Percentiles rank a stretch among this genome's conserved stretches.
phyloP scores from a whole-genome alignment of 2,888 invertebrate species.

The Drosophila neotestacea region DNA sequence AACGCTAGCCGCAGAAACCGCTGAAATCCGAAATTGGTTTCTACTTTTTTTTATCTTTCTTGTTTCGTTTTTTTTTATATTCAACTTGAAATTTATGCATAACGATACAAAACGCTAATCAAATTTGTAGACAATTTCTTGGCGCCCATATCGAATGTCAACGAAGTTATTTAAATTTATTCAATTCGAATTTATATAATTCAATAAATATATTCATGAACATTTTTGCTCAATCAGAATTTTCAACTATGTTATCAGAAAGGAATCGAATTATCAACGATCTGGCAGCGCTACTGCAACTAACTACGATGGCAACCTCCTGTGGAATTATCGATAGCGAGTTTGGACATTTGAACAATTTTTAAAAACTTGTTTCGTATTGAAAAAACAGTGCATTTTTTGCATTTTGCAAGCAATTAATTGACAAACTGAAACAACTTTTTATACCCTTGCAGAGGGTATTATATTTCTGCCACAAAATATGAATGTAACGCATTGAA shows the following conservation, averaged over 20 bases:
- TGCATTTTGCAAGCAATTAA: too few relatives aligned
- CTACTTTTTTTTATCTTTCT: constrained; percentile 5
- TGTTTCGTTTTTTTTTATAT: constrained; percentile 15
- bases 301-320: too few relatives aligned
- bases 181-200: constrained; percentile 7
- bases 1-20: constrained; percentile 47
- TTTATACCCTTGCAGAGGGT: too few relatives aligned
- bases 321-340: too few relatives aligned
- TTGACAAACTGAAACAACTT: too few relatives aligned
- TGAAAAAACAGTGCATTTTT: too few relatives aligned
- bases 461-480: too few relatives aligned
- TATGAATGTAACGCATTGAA: too few relatives aligned
- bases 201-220: constrained; percentile 3
- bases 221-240: not conserved
- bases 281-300: not conserved
- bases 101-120: constrained; percentile 42
- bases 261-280: not conserved
- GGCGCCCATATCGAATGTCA: constrained; percentile 38
- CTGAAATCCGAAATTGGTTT: constrained; percentile 43
- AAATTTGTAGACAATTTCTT: constrained; percentile 46
- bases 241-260: not conserved
- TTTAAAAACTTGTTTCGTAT: not conserved
- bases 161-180: constrained; percentile 20
- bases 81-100: constrained; percentile 47
- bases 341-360: not conserved